Evolutionary conservation across 92 coral and sea anemone species (phyloP).

Genomic region (Heteractis magnifica): DNA sequence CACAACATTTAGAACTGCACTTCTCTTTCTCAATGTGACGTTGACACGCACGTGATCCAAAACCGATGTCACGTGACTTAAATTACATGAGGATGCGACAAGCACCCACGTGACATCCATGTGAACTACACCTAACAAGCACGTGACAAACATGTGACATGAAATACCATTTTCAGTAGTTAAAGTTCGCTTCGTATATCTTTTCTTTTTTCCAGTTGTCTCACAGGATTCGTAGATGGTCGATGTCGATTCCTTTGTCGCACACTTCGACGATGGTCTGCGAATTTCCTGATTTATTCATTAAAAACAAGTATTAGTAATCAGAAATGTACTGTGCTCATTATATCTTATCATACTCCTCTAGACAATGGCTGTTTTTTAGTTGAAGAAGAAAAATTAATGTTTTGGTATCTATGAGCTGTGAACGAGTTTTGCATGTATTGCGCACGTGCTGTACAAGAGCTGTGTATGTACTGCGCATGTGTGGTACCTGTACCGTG

Average conservation of each 20-base stretch:
- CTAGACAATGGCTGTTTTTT: neutral
- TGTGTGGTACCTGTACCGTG: neutral
- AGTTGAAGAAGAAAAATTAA: neutral
- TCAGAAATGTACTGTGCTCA: neutral
- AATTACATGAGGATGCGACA: neutral
- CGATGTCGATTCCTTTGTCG: constrained; percentile 54
- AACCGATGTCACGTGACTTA: neutral
- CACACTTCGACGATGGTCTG: constrained; percentile 57
- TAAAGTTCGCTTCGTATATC: constrained; percentile 65
- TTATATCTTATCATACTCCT: too few relatives aligned
- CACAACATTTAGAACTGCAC: too few relatives aligned
- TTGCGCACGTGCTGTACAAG: constrained; percentile 5
- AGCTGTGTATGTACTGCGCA: neutral
- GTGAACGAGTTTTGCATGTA: neutral
- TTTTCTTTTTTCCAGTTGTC: constrained; percentile 43
- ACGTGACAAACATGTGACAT: neutral
- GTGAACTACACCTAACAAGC: neutral
- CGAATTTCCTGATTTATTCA: constrained; percentile 42
- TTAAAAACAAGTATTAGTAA: neutral
- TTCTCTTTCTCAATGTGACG: too few relatives aligned
- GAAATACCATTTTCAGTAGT: neutral
- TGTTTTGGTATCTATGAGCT: neutral
- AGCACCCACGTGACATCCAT: too few relatives aligned
- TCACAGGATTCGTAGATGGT: constrained; percentile 64
- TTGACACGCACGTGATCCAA: too few relatives aligned